Evolutionary conservation across 1,140 invertebrate species (phyloP).

Genomic region (Drosophila mayri): DNA sequence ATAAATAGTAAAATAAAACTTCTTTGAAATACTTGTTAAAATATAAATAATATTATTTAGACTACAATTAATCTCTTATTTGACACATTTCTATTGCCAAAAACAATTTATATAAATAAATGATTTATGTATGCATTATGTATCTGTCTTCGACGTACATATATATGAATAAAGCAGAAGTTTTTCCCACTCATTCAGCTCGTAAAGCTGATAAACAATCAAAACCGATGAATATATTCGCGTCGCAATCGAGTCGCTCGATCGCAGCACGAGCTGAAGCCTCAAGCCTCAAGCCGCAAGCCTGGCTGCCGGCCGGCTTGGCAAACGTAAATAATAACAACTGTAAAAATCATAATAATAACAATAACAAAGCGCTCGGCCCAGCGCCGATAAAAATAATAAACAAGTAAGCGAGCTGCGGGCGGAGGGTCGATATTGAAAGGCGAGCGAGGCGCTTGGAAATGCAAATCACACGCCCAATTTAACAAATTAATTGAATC

Average conservation of each 20-base stretch:
- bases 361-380: slow-evolving; percentile 21
- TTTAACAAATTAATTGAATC: slow-evolving; percentile 59
- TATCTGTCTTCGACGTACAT: too few species aligned
- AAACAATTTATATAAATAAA: too few species aligned
- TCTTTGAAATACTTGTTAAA: too few species aligned
- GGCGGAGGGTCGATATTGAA: slow-evolving; percentile 21
- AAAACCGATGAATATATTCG: not conserved
- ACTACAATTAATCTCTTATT: too few species aligned
- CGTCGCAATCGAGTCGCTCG: not conserved
- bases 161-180: not conserved
- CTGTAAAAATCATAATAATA: slow-evolving; percentile 28
- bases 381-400: slow-evolving; percentile 31
- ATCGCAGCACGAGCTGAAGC: slow-evolving; percentile 7
- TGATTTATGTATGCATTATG: too few species aligned
- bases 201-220: slow-evolving; percentile 7
- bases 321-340: slow-evolving; percentile 40
- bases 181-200: not conserved
- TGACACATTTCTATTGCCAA: too few species aligned
- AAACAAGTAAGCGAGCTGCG: slow-evolving; percentile 3
- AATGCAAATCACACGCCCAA: slow-evolving; percentile 50
- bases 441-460: slow-evolving; percentile 26
- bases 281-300: not conserved
- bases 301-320: slow-evolving; percentile 13
- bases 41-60: too few species aligned
- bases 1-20: too few species aligned